phyloP scores from a whole-genome alignment of 2,113 vertebrate genomes.

The Boleophthalmus pectinirostris region DNA sequence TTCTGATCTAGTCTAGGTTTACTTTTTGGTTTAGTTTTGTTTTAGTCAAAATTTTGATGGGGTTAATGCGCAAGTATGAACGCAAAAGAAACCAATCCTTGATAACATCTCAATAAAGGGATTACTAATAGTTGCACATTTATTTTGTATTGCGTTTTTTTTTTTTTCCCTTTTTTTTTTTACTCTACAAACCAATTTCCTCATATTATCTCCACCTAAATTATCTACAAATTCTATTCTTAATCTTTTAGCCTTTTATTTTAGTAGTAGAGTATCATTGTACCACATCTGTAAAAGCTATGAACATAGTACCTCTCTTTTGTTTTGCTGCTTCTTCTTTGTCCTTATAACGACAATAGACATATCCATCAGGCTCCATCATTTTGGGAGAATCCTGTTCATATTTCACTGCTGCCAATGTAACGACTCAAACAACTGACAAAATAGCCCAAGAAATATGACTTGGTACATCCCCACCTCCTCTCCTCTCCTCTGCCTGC shows the following conservation, averaged over 20 bases:
- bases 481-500: conserved; percentile 9
- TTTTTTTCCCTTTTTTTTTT: no score
- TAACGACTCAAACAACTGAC: conserved; percentile 55
- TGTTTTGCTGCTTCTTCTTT: conserved; percentile 17
- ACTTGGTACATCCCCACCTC: conserved; percentile 54
- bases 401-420: conserved; percentile 56
- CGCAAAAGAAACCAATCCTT: no score
- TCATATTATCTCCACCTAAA: neutral
- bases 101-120: no score
- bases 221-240: neutral
- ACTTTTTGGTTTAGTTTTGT: no score
- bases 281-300: neutral
- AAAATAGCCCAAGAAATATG: conserved; percentile 61
- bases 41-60: no score
- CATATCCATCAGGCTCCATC: conserved; percentile 30
- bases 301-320: conserved; percentile 8
- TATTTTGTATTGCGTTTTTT: neutral
- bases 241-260: neutral
- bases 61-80: no score
- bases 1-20: no score
- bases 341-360: neutral
- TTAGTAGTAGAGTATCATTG: neutral
- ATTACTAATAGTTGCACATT: neutral
- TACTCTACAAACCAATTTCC: neutral
- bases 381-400: conserved; percentile 53